Evolutionary conservation across 2,113 vertebrate species (phyloP).

Genomic region (Cyprinodon variegatus): DNA sequence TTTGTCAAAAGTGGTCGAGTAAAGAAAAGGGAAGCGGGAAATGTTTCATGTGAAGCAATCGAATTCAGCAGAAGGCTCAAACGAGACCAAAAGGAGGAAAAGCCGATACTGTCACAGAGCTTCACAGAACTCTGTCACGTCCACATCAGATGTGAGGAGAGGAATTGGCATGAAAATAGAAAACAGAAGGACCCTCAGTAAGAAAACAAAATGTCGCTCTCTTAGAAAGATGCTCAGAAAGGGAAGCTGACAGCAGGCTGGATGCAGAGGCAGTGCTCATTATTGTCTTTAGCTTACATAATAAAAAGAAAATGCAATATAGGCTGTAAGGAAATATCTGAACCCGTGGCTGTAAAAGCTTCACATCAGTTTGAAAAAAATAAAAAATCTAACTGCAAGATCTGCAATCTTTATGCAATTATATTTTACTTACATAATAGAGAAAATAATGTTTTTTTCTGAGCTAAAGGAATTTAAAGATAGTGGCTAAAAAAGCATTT

Average conservation of each 20-base stretch:
- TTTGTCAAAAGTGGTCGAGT: background rate
- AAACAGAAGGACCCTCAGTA: slow-evolving; percentile 10
- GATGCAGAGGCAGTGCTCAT: background rate
- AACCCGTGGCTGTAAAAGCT: background rate
- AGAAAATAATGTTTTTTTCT: background rate
- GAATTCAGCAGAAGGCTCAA: slow-evolving; percentile 18
- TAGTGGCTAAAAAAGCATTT: too few relatives aligned
- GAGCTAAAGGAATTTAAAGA: too few relatives aligned
- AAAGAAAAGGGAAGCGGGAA: background rate
- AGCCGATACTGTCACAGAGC: slow-evolving; percentile 26
- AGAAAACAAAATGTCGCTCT: slow-evolving; percentile 9
- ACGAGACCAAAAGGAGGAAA: slow-evolving; percentile 16
- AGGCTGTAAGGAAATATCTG: background rate
- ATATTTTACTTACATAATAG: background rate
- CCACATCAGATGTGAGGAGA: background rate
- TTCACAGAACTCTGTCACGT: slow-evolving; percentile 15
- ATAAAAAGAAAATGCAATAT: background rate
- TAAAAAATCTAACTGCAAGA: background rate
- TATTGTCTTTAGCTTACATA: background rate
- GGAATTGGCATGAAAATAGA: background rate
- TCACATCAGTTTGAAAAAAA: background rate
- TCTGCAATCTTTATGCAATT: background rate
- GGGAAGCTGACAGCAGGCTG: slow-evolving; percentile 9
- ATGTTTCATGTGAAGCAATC: background rate
- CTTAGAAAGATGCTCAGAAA: slow-evolving; percentile 3